Evolutionary conservation across 1,140 invertebrate species (phyloP), one percentile per base, ranked within the genome.

Genomic region (Drosophila tristis): DNA sequence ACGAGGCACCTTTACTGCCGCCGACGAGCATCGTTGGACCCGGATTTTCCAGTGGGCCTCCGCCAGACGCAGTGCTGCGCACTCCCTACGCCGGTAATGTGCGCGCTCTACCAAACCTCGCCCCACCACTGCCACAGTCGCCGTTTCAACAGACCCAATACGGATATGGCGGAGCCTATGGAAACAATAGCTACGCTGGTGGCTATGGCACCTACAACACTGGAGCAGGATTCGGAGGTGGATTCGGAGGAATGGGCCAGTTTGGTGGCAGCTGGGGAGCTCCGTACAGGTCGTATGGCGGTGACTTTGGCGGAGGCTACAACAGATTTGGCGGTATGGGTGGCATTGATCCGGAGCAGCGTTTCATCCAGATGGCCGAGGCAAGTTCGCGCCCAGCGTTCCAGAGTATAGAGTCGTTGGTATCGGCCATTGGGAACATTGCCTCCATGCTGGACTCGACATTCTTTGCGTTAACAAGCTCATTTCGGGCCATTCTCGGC

Each of bases 401-500:
- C 93, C 96, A 98, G 82, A 98, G 97, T 13, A 97, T 99, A 78
- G 97, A 99, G 93, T 96, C 97, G 63, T 93, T 99, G 63, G 97
- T 99, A 0, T 94, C 96, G 65, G 97, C 98, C 16, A 97, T 99
- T 90, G 96, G 96, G 25, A 98, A 98, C 50, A 95, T 99, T 8
- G 97, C 97, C 23, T 98, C 98, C 94, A 98, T 99, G 97, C 92
- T 99, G 31, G 98, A 99, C 87, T 99, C 98, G 13, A 99, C 98
- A 65, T 98, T 98, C 91, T 96, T 97, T 92, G 98, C 98, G 16
- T 94, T 99, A 78, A 97, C 98, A 11, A 98, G 96, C 92, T 99
- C 98, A 5, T 99, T 99, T 92, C 93, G 97, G 86, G 98, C 98
- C 47, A 97, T 99, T 74, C 93, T 99, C 39, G 97, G 97, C 55